Conservation (phyloP, 1,140 invertebrate species). For the Drosophila saltans region DNA sequence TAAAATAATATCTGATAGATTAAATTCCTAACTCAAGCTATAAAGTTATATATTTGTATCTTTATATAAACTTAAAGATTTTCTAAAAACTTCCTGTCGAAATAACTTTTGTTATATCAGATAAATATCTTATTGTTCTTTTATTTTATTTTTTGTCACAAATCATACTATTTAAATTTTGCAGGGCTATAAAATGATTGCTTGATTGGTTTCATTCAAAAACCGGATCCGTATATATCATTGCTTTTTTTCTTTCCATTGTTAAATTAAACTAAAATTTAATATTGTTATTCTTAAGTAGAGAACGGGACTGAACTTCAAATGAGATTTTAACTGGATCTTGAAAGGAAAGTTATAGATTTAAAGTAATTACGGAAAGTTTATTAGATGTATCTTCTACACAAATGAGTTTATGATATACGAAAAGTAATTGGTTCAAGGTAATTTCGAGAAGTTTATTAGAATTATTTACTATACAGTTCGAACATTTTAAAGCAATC, state of each 20-base stretch:
- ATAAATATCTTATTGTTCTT: conserved; percentile 5
- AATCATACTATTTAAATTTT: neutral
- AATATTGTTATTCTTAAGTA: neutral
- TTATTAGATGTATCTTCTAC: too few relatives aligned
- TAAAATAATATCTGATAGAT: too few relatives aligned
- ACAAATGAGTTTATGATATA: too few relatives aligned
- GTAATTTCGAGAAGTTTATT: too few relatives aligned
- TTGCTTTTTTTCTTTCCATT: neutral
- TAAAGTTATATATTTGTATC: too few relatives aligned
- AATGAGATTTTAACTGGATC: neutral
- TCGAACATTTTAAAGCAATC: too few relatives aligned
- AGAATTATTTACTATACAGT: too few relatives aligned
- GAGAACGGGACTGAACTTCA: conserved; percentile 1
- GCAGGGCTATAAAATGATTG: neutral
- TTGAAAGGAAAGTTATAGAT: neutral
- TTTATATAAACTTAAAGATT: too few relatives aligned
- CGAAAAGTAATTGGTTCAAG: too few relatives aligned
- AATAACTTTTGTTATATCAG: neutral
- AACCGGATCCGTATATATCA: neutral
- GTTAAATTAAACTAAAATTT: neutral
- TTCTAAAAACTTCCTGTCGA: neutral
- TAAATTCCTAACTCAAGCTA: too few relatives aligned
- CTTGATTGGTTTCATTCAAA: neutral
- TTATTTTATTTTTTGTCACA: neutral
- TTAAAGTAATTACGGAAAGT: too few relatives aligned